Percentiles rank a stretch among this genome's conserved stretches.
phyloP scores from a whole-genome alignment of 2,113 vertebrate species.

The Raphicerus campestris region DNA sequence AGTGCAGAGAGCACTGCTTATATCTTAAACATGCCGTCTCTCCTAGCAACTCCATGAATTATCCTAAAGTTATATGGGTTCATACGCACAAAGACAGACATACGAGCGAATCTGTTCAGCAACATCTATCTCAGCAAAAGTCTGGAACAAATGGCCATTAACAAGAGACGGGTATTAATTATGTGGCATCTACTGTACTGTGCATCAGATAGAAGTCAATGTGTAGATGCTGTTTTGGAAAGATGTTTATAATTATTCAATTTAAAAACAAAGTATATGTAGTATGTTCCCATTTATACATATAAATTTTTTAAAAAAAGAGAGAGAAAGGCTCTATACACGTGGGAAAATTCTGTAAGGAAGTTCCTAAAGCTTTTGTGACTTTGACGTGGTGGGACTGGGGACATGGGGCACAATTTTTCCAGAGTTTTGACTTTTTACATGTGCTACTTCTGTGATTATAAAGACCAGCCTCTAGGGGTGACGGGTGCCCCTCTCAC shows the following conservation, averaged over 20 bases:
- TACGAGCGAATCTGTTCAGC: neutral
- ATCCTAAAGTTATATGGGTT: neutral
- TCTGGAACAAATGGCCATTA: neutral
- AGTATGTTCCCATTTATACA: neutral
- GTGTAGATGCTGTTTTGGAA: neutral
- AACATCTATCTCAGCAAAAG: neutral
- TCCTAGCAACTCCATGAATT: neutral
- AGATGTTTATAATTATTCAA: neutral
- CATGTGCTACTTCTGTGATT: neutral
- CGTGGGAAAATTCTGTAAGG: neutral
- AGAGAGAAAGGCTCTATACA: neutral
- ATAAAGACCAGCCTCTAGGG: neutral
- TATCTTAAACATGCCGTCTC: fast-evolving
- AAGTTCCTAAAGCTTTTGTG: neutral
- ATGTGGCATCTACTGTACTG: neutral
- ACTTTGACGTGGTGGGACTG: neutral
- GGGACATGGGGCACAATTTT: neutral
- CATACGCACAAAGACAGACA: neutral
- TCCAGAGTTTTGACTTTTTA: neutral
- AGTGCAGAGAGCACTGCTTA: neutral
- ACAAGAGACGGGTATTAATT: neutral
- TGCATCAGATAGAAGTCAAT: neutral
- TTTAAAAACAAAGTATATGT: neutral
- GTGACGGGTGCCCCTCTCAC: neutral
- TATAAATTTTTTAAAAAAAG: neutral